Percentiles rank a stretch among this genome's conserved stretches.
Conservation (phyloP, 2,888 invertebrate species). For the Dioctria linearis region DNA sequence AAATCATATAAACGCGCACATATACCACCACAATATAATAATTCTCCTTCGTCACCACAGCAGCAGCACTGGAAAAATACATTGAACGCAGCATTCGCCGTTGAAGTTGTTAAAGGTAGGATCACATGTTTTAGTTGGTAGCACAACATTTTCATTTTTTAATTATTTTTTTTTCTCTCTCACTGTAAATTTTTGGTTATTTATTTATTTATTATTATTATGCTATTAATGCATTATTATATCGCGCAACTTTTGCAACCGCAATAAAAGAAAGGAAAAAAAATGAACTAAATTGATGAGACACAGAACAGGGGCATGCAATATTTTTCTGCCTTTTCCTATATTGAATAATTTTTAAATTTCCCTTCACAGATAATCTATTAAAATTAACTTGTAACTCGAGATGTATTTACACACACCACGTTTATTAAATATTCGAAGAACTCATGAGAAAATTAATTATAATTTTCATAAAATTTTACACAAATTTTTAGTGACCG, state of each 20-base stretch:
- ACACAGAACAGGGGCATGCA: too few species aligned
- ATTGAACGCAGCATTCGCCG: constrained; percentile 23
- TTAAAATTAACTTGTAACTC: background rate
- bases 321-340: too few species aligned
- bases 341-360: background rate
- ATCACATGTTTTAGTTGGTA: constrained; percentile 55
- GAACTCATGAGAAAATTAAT: background rate
- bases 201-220: background rate
- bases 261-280: background rate
- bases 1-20: background rate
- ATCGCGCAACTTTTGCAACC: too few species aligned
- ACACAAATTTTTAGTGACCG: constrained; percentile 8
- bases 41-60: background rate
- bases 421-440: background rate
- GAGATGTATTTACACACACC: background rate
- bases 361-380: background rate
- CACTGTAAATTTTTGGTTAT: constrained; percentile 1
- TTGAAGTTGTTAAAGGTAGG: constrained; percentile 39
- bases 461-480: background rate
- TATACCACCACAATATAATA: constrained; percentile 11
- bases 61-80: constrained; percentile 14
- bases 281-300: constrained; percentile 10
- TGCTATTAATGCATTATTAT: too few species aligned
- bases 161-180: background rate
- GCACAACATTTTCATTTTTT: constrained; percentile 23